A percentile compares a stretch with the other conserved stretches of the same genome.
Evolutionary conservation across 1,140 invertebrate genomes (phyloP).

Genomic region (Bradynema listronoti): DNA sequence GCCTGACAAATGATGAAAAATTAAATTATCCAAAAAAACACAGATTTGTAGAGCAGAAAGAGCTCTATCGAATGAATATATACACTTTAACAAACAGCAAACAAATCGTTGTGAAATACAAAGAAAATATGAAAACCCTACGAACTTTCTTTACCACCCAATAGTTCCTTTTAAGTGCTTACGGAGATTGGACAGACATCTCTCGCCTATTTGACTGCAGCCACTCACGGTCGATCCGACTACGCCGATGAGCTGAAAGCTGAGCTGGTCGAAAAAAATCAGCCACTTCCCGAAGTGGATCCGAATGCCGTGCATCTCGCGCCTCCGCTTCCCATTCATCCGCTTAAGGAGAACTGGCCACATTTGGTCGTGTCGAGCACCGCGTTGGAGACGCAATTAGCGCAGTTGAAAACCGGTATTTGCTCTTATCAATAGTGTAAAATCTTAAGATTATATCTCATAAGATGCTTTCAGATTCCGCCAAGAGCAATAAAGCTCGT

Average conservation of each 20-base stretch:
- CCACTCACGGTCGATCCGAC: slow-evolving; percentile 80
- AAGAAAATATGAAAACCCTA: too few species aligned
- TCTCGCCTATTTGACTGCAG: slow-evolving; percentile 82
- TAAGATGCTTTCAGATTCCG: too few species aligned
- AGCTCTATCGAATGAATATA: too few species aligned
- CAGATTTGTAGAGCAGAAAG: too few species aligned
- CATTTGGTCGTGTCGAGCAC: slow-evolving; percentile 67
- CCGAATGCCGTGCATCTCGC: slow-evolving; percentile 72
- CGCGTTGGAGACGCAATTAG: slow-evolving; percentile 47
- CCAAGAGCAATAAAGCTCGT: too few species aligned
- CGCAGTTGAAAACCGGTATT: slow-evolving; percentile 8
- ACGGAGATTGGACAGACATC: slow-evolving; percentile 64
- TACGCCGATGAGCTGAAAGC: slow-evolving; percentile 70
- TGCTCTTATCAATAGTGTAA: too few species aligned
- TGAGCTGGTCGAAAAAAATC: slow-evolving; percentile 65
- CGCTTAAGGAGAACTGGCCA: slow-evolving; percentile 89
- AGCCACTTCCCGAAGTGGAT: slow-evolving; percentile 69
- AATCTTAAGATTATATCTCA: too few species aligned
- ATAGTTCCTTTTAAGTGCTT: slow-evolving; percentile 60
- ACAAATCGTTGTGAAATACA: too few species aligned
- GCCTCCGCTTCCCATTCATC: slow-evolving; percentile 78
- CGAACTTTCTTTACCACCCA: too few species aligned
- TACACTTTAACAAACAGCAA: too few species aligned
- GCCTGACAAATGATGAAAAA: too few species aligned
- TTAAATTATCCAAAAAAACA: too few species aligned